These are phyloP conservation scores for Tridacna crocea DNA, from an alignment of 2,888 invertebrate species.

Conservation along the genomic window DNA sequence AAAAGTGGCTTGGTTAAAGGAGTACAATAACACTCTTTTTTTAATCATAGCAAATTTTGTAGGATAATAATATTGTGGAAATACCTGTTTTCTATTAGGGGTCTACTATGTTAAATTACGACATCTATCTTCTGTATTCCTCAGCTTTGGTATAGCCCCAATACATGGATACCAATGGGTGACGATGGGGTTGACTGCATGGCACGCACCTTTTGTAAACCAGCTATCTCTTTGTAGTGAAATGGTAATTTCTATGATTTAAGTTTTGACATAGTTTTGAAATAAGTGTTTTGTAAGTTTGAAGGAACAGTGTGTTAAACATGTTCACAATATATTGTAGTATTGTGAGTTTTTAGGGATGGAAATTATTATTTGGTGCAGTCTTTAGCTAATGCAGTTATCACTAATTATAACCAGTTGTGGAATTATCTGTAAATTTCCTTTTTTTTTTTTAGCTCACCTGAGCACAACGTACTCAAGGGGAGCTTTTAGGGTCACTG, in stretches of 20 bases:
- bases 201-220: conserved; percentile 45
- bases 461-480: background rate
- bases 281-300: background rate
- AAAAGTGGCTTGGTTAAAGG: no score
- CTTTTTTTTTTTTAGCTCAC: background rate
- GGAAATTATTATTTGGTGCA: no score
- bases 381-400: no score
- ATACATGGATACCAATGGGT: conserved; percentile 65
- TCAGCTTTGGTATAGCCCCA: conserved; percentile 55
- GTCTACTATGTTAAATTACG: background rate
- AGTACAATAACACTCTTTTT: no score
- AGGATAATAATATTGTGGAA: no score
- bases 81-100: no score
- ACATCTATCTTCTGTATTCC: background rate
- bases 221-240: conserved; percentile 28
- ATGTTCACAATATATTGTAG: background rate
- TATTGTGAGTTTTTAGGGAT: background rate
- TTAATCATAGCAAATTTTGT: no score
- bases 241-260: background rate
- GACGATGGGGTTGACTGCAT: conserved; percentile 47
- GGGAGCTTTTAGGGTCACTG: background rate
- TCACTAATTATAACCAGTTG: no score
- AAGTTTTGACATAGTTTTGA: background rate
- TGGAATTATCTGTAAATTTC: no score
- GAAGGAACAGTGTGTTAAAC: background rate